Evolutionary conservation across 92 coral and sea anemone genomes (phyloP).

Genomic region (Palythoa grandis): DNA sequence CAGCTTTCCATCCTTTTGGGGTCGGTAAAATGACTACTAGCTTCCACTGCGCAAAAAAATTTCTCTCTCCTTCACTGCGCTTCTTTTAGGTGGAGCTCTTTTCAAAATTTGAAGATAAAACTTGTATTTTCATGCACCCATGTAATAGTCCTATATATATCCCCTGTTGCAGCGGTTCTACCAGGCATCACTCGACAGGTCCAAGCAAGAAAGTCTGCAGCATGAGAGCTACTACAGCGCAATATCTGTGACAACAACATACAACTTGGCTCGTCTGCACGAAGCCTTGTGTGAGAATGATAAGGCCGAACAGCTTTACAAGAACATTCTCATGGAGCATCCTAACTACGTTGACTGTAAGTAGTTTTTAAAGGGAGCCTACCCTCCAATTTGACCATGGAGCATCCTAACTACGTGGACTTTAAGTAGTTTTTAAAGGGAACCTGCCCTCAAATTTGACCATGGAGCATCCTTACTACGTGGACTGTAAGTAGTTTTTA

Average conservation of each 20-base stretch:
- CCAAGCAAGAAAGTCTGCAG: conserved; percentile 89
- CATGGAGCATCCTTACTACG: conserved; percentile 98
- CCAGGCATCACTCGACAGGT: conserved; percentile 90
- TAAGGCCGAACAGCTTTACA: conserved; percentile 89
- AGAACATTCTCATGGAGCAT: conserved; percentile 95
- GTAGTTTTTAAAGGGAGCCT: conserved; percentile 22
- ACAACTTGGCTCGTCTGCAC: conserved; percentile 93
- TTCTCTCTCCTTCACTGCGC: not conserved
- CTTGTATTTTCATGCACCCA: no score
- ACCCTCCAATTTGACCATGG: conserved; percentile 43
- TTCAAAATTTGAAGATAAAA: no score
- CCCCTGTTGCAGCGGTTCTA: conserved; percentile 73
- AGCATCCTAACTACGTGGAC: conserved; percentile 98
- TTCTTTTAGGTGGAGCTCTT: not conserved
- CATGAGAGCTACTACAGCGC: conserved; percentile 97
- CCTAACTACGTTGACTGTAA: conserved; percentile 99
- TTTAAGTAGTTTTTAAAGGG: conserved; percentile 67
- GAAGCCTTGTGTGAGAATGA: conserved; percentile 96
- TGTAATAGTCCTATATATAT: not conserved
- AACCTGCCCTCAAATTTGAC: no score
- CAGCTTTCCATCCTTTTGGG: no score
- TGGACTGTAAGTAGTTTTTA: conserved; percentile 85
- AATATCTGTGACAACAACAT: conserved; percentile 95
- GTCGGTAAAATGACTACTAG: no score
- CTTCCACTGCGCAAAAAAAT: not conserved